Evolutionary conservation across 2,888 invertebrate genomes (phyloP).

Genomic region (Torymus texanus): DNA sequence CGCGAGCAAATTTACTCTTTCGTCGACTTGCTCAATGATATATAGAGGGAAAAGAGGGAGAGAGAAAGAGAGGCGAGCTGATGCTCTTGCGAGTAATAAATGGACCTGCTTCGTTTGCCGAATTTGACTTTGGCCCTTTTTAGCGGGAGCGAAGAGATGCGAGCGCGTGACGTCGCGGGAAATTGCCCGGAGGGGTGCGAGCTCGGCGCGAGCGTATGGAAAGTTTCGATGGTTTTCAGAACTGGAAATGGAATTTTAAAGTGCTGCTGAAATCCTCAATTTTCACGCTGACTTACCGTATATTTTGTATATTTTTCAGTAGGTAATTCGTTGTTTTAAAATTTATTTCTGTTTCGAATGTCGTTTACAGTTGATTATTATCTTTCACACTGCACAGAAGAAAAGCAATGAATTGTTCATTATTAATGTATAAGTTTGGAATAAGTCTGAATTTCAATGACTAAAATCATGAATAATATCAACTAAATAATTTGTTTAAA

Average conservation of each 20-base stretch:
- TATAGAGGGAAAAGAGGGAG: background rate
- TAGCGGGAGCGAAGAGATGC: background rate
- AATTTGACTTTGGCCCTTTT: conserved; percentile 34
- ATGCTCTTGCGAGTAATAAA: conserved; percentile 24
- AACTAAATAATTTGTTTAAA: no score
- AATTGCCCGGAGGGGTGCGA: background rate
- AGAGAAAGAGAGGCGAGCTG: background rate
- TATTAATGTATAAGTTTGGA: no score
- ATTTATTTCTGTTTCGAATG: no score
- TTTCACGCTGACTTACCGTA: background rate
- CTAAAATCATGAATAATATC: no score
- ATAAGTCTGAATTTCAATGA: no score
- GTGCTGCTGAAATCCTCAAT: background rate
- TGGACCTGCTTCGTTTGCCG: background rate
- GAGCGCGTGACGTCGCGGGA: background rate
- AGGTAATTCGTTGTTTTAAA: no score
- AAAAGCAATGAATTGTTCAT: no score
- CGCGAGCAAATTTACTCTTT: conserved; percentile 14
- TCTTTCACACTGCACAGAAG: no score
- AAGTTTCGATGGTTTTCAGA: conserved; percentile 22
- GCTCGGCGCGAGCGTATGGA: background rate
- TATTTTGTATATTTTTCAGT: background rate
- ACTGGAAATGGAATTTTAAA: conserved; percentile 43
- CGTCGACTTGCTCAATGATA: no score
- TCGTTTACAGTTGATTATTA: no score